These are phyloP conservation scores for Clarias macrocephalus DNA, from an alignment of 2,113 vertebrate genomes.

Conservation along the genomic window DNA sequence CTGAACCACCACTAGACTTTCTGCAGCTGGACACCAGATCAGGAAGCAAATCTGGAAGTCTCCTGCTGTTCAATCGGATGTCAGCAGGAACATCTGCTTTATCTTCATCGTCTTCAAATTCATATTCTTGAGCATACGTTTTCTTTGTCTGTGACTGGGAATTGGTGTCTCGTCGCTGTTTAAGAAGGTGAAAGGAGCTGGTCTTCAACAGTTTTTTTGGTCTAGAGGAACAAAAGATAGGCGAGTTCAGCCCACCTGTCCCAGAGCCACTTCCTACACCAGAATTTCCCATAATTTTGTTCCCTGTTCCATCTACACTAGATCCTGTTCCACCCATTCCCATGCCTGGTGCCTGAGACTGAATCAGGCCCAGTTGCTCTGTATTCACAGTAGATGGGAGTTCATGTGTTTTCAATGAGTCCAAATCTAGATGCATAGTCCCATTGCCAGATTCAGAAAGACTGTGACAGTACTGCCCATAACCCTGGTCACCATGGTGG, in stretches of 20 bases:
- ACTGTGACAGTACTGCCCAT: slow-evolving; percentile 71
- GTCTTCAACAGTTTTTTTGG: slow-evolving; percentile 90
- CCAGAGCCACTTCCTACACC: slow-evolving; percentile 54
- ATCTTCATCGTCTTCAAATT: slow-evolving; percentile 88
- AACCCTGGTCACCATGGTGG: slow-evolving; percentile 72
- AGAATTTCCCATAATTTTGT: slow-evolving; percentile 66
- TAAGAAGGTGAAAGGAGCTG: slow-evolving; percentile 85
- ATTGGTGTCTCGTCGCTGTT: slow-evolving; percentile 79
- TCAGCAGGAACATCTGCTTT: slow-evolving; percentile 86
- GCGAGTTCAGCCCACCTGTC: slow-evolving; percentile 70
- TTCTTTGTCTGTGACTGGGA: slow-evolving; percentile 73
- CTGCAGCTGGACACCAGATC: slow-evolving; percentile 90
- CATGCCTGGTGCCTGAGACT: slow-evolving; percentile 72
- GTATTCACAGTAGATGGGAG: slow-evolving; percentile 89
- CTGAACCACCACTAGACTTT: slow-evolving; percentile 62
- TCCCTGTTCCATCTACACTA: slow-evolving; percentile 59
- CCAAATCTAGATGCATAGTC: slow-evolving; percentile 74
- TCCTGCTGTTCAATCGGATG: slow-evolving; percentile 86
- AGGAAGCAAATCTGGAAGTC: slow-evolving; percentile 80
- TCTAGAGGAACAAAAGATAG: slow-evolving; percentile 86
- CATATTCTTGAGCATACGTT: slow-evolving; percentile 87
- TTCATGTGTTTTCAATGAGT: slow-evolving; percentile 79
- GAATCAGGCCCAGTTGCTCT: slow-evolving; percentile 86
- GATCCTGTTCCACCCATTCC: slow-evolving; percentile 58
- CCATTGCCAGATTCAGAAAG: slow-evolving; percentile 66